Evolutionary conservation across 1,140 invertebrate species (phyloP).

Genomic region (Drosophila pachea): DNA sequence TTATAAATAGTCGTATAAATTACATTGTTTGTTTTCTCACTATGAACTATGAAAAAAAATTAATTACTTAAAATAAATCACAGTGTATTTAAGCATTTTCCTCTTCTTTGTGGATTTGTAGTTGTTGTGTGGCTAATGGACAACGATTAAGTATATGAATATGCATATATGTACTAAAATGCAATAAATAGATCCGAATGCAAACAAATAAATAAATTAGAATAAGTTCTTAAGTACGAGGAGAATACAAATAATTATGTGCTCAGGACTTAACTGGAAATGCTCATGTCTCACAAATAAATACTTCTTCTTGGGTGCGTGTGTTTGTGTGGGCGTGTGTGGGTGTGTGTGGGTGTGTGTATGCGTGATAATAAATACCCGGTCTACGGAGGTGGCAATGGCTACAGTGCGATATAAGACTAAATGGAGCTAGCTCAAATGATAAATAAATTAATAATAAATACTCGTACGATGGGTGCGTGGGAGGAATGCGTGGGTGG

Average conservation of each 20-base stretch:
- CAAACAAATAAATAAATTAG: conserved; percentile 33
- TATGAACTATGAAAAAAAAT: conserved; percentile 65
- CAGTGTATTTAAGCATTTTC: conserved; percentile 72
- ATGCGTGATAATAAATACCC: conserved; percentile 18
- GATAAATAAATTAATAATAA: conserved; percentile 33
- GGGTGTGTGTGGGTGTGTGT: conserved; percentile 7
- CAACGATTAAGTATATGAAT: conserved; percentile 32
- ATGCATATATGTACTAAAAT: conserved; percentile 15
- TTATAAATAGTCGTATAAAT: conserved; percentile 25
- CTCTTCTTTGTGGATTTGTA: conserved; percentile 43
- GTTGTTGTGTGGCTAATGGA: conserved; percentile 7
- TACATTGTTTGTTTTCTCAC: conserved; percentile 29
- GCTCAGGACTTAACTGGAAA: conserved; percentile 11
- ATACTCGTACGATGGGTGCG: conserved; percentile 3
- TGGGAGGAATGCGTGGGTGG: background rate
- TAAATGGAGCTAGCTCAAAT: conserved; percentile 10
- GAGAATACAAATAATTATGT: background rate
- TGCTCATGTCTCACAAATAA: conserved; percentile 18
- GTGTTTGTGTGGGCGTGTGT: conserved; percentile 1
- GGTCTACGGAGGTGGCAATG: conserved; percentile 3
- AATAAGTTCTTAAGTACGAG: background rate
- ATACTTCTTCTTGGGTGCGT: conserved; percentile 5
- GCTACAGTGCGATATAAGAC: conserved; percentile 23
- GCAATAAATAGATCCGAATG: background rate
- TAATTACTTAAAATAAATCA: conserved; percentile 75